Conservation (phyloP, 2,888 invertebrate genomes). For the Tortrix viridana region DNA sequence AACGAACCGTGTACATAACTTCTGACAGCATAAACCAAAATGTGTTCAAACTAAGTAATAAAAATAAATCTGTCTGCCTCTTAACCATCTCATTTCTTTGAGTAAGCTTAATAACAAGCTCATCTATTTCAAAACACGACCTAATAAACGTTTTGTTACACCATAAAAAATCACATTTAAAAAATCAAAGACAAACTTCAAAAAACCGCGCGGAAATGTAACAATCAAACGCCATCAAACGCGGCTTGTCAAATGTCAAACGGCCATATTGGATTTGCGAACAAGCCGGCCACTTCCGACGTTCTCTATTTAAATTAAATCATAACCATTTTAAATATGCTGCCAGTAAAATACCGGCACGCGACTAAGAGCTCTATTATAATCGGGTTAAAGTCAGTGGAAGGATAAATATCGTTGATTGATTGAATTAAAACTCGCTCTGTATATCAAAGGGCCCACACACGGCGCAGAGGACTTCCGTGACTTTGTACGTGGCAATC, state of each 20-base stretch:
- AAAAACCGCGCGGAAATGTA: slow-evolving; percentile 52
- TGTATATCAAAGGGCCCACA: slow-evolving; percentile 63
- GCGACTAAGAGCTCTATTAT: slow-evolving; percentile 12
- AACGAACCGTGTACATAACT: too few relatives aligned
- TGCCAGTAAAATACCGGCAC: neutral
- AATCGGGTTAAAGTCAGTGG: neutral
- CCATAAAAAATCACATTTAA: slow-evolving; percentile 34
- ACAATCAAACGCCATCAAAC: slow-evolving; percentile 49
- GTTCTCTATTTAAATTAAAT: slow-evolving; percentile 51
- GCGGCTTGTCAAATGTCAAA: slow-evolving; percentile 49
- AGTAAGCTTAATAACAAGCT: neutral
- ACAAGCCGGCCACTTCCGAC: slow-evolving; percentile 45
- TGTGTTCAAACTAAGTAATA: too few relatives aligned
- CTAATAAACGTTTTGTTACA: slow-evolving; percentile 30
- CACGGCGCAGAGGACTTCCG: slow-evolving; percentile 62
- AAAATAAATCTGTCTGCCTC: slow-evolving; percentile 4
- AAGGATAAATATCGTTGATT: slow-evolving; percentile 5
- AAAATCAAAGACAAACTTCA: slow-evolving; percentile 51
- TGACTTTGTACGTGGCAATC: slow-evolving; percentile 49
- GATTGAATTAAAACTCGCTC: slow-evolving; percentile 40
- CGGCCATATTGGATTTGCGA: slow-evolving; percentile 53
- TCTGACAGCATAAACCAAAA: too few relatives aligned
- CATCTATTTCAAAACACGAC: slow-evolving; percentile 12
- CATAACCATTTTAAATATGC: slow-evolving; percentile 41
- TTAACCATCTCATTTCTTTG: slow-evolving; percentile 1